Evolutionary conservation across 2,113 vertebrate species (phyloP).

Genomic region (Porphyrio hochstetteri): DNA sequence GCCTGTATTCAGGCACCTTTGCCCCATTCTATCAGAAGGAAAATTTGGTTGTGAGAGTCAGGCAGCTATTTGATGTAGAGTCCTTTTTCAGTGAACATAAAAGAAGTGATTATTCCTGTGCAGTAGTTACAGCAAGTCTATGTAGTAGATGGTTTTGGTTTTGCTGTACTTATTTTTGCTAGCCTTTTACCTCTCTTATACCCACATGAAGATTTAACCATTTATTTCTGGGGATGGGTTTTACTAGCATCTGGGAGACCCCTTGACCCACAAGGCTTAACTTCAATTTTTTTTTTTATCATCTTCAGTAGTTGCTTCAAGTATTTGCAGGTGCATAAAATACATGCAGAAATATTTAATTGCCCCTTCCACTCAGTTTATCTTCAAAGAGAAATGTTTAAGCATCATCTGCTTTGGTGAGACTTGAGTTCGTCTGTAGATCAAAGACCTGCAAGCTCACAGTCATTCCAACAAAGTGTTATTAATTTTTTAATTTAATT

Average conservation of each 20-base stretch:
- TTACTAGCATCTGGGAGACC: not conserved
- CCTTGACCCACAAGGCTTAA: not conserved
- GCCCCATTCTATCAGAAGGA: not conserved
- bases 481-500: conserved; percentile 23
- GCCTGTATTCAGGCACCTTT: not conserved
- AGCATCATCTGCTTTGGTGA: not conserved
- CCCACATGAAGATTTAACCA: not conserved
- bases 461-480: not conserved
- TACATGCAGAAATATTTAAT: not conserved
- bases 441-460: not conserved
- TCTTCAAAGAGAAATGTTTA: conserved; percentile 31
- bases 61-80: not conserved
- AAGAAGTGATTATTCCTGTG: not conserved
- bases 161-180: not conserved
- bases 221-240: not conserved
- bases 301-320: not conserved
- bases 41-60: not conserved
- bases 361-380: conserved; percentile 14
- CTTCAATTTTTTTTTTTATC: not conserved
- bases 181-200: not conserved
- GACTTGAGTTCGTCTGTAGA: not conserved
- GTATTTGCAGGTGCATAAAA: not conserved
- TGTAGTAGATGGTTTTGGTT: not conserved
- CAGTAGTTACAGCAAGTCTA: not conserved
- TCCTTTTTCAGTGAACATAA: not conserved